phyloP scores from a whole-genome alignment of 2,888 invertebrate genomes.

The Pogonocherus hispidulus region DNA sequence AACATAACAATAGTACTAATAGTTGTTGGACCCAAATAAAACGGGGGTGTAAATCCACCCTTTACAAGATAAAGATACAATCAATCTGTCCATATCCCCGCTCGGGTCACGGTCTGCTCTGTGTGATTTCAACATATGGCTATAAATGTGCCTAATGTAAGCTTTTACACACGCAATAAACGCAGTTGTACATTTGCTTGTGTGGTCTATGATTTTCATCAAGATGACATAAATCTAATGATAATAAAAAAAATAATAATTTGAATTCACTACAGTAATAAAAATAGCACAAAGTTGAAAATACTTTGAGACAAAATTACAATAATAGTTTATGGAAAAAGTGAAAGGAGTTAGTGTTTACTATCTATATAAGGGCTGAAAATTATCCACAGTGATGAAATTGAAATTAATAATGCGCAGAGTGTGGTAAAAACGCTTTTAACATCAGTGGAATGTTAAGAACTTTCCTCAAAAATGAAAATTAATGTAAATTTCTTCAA shows the following conservation, averaged over 20 bases:
- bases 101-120: constrained; percentile 53
- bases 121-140: constrained; percentile 54
- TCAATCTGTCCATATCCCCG: constrained; percentile 59
- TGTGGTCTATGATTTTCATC: constrained; percentile 14
- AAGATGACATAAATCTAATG: constrained; percentile 18
- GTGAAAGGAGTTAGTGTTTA: too few relatives aligned
- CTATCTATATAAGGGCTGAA: too few relatives aligned
- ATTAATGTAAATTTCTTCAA: too few relatives aligned
- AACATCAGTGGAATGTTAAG: too few relatives aligned
- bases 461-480: too few relatives aligned
- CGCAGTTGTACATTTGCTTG: constrained; percentile 8
- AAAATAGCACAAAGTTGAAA: too few relatives aligned
- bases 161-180: constrained; percentile 22
- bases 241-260: not conserved
- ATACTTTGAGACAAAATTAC: too few relatives aligned
- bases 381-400: too few relatives aligned
- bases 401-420: too few relatives aligned
- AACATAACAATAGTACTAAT: constrained; percentile 61
- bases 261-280: not conserved
- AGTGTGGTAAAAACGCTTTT: too few relatives aligned
- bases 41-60: constrained; percentile 60
- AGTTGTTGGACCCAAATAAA: constrained; percentile 48
- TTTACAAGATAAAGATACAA: constrained; percentile 64
- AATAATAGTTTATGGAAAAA: too few relatives aligned
- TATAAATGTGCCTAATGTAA: constrained; percentile 44